A percentile compares a stretch with the other conserved stretches of the same genome.
Evolutionary conservation across 2,113 vertebrate species (phyloP).

Genomic region (Hylia prasina): DNA sequence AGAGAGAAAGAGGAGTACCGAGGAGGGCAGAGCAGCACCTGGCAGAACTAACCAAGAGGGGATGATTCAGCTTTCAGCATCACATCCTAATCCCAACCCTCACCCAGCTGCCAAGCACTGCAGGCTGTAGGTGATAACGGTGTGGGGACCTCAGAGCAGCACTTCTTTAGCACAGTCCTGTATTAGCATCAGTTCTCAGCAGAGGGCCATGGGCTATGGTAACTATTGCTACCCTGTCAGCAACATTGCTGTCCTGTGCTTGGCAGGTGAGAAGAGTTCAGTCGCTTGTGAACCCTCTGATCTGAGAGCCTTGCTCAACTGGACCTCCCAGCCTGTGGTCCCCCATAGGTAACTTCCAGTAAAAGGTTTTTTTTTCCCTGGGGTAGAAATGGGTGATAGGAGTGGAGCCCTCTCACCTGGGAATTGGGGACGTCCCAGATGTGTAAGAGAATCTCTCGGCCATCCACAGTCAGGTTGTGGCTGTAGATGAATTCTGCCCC

Average conservation of each 20-base stretch:
- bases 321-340: background rate
- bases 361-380: background rate
- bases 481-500: slow-evolving; percentile 82
- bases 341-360: background rate
- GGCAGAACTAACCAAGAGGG: background rate
- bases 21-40: background rate
- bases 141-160: background rate
- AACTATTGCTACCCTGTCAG: background rate
- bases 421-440: slow-evolving; percentile 83
- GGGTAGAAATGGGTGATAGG: background rate
- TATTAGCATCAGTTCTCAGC: background rate
- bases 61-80: background rate
- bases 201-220: background rate
- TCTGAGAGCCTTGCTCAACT: background rate
- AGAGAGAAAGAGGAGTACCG: background rate
- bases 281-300: background rate
- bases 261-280: background rate
- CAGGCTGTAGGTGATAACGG: background rate
- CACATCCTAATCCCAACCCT: background rate
- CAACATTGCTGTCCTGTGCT: background rate
- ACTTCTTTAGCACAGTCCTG: background rate
- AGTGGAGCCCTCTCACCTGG: slow-evolving; percentile 67
- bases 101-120: background rate
- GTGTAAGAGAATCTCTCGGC: slow-evolving; percentile 78
- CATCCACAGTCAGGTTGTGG: slow-evolving; percentile 75